These are phyloP conservation scores for Helostoma temminkii DNA, from an alignment of 2,797 vertebrate species.

Conservation along the genomic window DNA sequence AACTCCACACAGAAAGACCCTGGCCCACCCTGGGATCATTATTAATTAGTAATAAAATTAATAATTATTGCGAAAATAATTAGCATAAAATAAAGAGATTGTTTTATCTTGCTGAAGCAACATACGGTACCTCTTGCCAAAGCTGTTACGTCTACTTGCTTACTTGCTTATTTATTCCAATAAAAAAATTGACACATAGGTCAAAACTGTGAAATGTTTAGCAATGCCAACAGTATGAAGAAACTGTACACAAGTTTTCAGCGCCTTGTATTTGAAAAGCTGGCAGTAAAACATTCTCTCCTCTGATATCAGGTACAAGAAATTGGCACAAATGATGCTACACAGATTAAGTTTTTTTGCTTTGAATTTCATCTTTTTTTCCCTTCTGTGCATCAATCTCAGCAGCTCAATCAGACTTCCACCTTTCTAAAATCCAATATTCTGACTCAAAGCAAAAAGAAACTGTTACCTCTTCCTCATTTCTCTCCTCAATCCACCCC, in stretches of 20 bases:
- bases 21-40: too few relatives aligned
- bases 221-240: constrained; percentile 13
- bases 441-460: constrained; percentile 36
- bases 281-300: constrained; percentile 17
- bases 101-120: background rate
- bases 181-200: background rate
- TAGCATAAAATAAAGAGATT: too few relatives aligned
- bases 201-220: constrained; percentile 9
- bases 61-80: too few relatives aligned
- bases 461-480: constrained; percentile 37
- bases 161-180: background rate
- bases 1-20: too few relatives aligned
- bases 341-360: constrained; percentile 29
- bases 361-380: constrained; percentile 40
- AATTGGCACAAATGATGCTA: constrained; percentile 43
- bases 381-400: constrained; percentile 42
- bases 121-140: background rate
- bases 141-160: background rate
- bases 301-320: constrained; percentile 50
- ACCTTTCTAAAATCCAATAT: constrained; percentile 55
- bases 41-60: too few relatives aligned
- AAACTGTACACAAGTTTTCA: constrained; percentile 11
- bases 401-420: constrained; percentile 42
- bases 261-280: constrained; percentile 17
- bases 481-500: constrained; percentile 22